phyloP scores from a whole-genome alignment of 2,797 vertebrate species.

The Rhabdophis nuchalis region DNA sequence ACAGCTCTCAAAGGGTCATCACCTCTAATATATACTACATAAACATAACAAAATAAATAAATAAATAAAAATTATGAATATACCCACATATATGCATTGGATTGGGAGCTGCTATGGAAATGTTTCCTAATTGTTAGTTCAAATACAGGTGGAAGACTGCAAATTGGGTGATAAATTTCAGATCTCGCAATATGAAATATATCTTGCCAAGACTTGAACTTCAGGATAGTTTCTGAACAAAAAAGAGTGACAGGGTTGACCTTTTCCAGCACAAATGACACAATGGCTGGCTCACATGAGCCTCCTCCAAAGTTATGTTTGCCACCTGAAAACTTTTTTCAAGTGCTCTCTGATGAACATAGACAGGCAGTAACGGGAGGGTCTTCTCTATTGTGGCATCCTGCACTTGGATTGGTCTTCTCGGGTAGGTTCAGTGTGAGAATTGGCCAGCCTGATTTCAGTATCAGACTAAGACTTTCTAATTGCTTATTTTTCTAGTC shows the following conservation, averaged over 20 bases:
- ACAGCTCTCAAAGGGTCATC: not conserved
- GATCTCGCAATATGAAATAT: not conserved
- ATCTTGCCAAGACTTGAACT: not conserved
- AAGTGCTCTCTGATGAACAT: not conserved
- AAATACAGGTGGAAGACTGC: not conserved
- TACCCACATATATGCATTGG: not conserved
- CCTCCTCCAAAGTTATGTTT: not conserved
- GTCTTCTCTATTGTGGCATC: not conserved
- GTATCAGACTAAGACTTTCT: not conserved
- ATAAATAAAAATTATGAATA: not conserved
- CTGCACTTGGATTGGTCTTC: not conserved
- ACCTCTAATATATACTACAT: no score
- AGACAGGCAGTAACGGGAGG: not conserved
- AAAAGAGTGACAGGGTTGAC: not conserved
- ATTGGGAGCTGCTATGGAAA: not conserved
- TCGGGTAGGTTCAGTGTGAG: not conserved
- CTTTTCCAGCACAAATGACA: not conserved
- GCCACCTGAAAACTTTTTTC: not conserved
- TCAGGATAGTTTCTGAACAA: not conserved
- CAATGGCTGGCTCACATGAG: not conserved
- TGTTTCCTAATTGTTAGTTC: not conserved
- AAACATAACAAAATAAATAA: not conserved
- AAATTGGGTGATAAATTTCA: not conserved
- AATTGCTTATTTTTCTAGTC: not conserved
- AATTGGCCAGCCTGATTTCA: not conserved